These are phyloP conservation scores for Scomber scombrus DNA, from an alignment of 2,113 vertebrate genomes.

Conservation along the genomic window DNA sequence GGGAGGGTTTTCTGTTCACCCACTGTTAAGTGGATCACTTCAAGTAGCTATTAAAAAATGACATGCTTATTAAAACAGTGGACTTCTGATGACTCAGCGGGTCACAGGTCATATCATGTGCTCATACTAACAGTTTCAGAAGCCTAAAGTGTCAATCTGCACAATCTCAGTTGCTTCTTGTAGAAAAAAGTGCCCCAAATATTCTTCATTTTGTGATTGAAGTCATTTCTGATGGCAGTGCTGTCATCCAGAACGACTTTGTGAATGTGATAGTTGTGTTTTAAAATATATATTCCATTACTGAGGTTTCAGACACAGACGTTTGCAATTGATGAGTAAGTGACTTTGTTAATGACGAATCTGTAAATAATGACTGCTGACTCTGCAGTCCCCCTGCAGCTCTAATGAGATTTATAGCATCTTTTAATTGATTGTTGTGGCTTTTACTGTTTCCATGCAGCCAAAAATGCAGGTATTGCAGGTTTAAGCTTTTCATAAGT, in stretches of 20 bases:
- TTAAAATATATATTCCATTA: constrained; percentile 7
- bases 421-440: no score
- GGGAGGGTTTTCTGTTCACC: background rate
- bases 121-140: background rate
- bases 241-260: background rate
- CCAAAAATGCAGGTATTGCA: no score
- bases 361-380: no score
- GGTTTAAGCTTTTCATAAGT: no score
- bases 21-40: background rate
- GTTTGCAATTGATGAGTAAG: background rate
- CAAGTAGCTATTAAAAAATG: constrained; percentile 6
- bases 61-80: constrained; percentile 10
- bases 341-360: no score
- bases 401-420: no score
- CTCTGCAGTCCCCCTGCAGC: no score
- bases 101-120: constrained; percentile 1
- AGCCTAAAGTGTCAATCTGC: background rate
- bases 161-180: background rate
- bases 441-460: no score
- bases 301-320: background rate
- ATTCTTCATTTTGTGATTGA: background rate
- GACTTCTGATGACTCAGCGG: constrained; percentile 1
- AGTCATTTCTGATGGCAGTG: background rate
- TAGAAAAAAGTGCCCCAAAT: background rate
- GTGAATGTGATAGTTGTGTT: background rate